phyloP scores from a whole-genome alignment of 1,140 invertebrate species.

The Drosophila busckii region DNA sequence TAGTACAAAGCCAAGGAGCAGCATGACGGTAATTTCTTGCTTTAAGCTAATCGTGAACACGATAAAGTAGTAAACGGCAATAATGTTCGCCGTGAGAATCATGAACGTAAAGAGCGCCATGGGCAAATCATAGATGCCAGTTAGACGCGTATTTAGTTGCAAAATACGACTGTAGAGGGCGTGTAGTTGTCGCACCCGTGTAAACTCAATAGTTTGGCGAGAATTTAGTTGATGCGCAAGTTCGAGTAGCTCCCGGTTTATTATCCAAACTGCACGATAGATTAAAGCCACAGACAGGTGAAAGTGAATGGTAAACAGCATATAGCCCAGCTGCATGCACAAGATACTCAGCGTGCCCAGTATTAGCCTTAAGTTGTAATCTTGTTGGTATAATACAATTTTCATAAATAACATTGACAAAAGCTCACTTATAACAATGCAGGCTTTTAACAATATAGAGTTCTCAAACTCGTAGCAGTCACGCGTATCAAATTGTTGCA shows the following conservation, averaged over 20 bases:
- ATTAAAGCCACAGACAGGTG: slow-evolving; percentile 32
- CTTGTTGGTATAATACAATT: neutral
- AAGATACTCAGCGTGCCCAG: slow-evolving; percentile 2
- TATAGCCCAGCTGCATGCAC: neutral
- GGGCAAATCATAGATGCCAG: slow-evolving; percentile 33
- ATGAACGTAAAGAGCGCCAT: slow-evolving; percentile 18
- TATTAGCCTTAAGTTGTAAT: slow-evolving; percentile 1
- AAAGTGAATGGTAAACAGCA: slow-evolving; percentile 34
- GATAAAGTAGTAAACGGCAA: slow-evolving; percentile 32
- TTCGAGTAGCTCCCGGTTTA: slow-evolving; percentile 34
- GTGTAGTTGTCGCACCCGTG: neutral
- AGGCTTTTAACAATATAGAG: slow-evolving; percentile 23
- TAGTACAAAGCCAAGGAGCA: slow-evolving; percentile 1
- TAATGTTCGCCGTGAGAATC: slow-evolving; percentile 27
- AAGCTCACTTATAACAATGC: slow-evolving; percentile 13
- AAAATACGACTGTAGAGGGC: slow-evolving; percentile 24
- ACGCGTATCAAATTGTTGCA: neutral
- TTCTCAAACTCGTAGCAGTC: slow-evolving; percentile 29
- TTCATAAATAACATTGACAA: slow-evolving; percentile 9
- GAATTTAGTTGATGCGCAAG: slow-evolving; percentile 10
- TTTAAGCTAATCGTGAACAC: slow-evolving; percentile 26
- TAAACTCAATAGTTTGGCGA: neutral
- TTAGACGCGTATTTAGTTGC: slow-evolving; percentile 14
- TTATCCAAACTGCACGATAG: slow-evolving; percentile 45
- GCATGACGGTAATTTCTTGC: neutral